Evolutionary conservation across 2,888 invertebrate species (phyloP), one percentile per base, ranked within the genome.

Genomic region (Chrysolina americana): DNA sequence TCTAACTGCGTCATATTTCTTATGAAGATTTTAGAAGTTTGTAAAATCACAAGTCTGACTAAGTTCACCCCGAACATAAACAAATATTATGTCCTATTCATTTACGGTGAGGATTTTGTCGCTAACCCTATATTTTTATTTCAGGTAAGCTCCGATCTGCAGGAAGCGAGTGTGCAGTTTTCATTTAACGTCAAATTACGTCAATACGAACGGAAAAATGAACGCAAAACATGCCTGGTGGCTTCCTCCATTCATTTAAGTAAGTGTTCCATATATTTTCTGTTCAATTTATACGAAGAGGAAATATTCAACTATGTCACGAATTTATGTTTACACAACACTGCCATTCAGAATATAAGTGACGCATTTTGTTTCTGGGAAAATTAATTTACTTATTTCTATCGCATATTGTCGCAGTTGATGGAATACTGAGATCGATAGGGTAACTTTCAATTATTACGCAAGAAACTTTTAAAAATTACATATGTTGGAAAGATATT

Each of bases 351-450:
- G 50, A 50, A 50, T 19, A 50, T 36, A 69, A 41, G 56, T 69
- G 68, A 69, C 68, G 53, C 68, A 56, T 41, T 69, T 41, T 59
- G 41, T 56, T 69, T 69, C 68, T 36, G 59, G 68, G 68, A 69
- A 69, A 69, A 69, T 69, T 69, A 69, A 69, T 69, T 56, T 19
- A 69, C 68, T 69, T 59, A 41, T 41, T 59, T 69, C 41, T 44
- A 59, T 56, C 47, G 68, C 41, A 41, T 59, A 28, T 28, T 59
- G n/a, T 59, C 59, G 59, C 28, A 28, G 36, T 36, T 15, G 36
- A 59, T 59, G 19, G 36, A 28, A 6, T 13, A 28, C 28, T 8
- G n/a, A 15, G 15, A 59, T 59, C n/a, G 59, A 59, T 53, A 17
- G 17, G 53, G 13, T 11, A 13, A 13, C 13, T 36, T 36, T 36